Evolutionary conservation across 2,113 vertebrate genomes (phyloP), one percentile per base, ranked within the genome.

Genomic region (Leiothrix lutea): DNA sequence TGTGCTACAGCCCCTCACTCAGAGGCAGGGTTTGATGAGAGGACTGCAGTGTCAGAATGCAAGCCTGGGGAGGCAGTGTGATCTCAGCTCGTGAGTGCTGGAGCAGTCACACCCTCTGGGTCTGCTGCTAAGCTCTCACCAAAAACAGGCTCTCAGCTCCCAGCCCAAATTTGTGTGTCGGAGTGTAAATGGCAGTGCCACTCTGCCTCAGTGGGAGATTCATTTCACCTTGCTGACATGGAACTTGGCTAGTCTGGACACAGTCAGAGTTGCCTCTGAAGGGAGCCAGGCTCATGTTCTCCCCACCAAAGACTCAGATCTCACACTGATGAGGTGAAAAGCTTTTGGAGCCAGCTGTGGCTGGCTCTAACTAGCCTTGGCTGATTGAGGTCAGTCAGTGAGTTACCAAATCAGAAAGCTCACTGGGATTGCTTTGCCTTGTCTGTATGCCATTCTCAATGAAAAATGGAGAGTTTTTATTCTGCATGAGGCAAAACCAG

Each of bases 391-490:
- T 75, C 38, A 78, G 9, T 25, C 56, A 66, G 15, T 26, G 12
- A 79, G 17, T 54, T 60, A 73, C n/a, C 31, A 67, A 84, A 62
- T 5, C 7, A 48, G 33, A 10, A 65, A 15, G 35, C 53, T 84
- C 79, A 47, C 25, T 78, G 3, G 1, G 19, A 64, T 88, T 96
- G 44, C 28, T 78, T 71, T 38, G 13, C 20, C 38, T 67, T 91
- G 73, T 91, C 90, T 96, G 65, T 96, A 94, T 94, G 90, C 74
- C 67, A 70, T 62, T 70, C 64, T 75, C 84, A 86, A 2, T 80
- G 65, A 61, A 57, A 86, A 96, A 7, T 25, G 47, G 33, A 90
- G 85, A 95, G 35, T 36, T 96, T 96, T 93, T 95, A 85, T 86
- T 80, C 89, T 77, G 20, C 50, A 60, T 81, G 62, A 94, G 80